Evolutionary conservation across 2,113 vertebrate genomes (phyloP).

Genomic region (Tyrannus savana): DNA sequence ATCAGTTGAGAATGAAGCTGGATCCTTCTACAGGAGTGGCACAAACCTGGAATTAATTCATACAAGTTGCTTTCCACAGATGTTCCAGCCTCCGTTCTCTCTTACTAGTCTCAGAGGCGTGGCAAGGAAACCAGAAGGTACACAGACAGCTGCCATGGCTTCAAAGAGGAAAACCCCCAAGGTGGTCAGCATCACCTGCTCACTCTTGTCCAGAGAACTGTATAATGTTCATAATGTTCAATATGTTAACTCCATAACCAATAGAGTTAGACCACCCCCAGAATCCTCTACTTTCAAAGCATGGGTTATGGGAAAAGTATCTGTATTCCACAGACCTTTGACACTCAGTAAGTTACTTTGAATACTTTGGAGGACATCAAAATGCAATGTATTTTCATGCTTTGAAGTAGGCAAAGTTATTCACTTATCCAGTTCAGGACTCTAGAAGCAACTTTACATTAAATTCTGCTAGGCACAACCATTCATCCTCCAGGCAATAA

Average conservation of each 20-base stretch:
- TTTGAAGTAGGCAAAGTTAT: background rate
- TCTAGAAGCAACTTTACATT: background rate
- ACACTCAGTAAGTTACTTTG: background rate
- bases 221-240: background rate
- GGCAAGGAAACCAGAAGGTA: background rate
- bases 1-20: constrained; percentile 21
- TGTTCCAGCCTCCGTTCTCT: background rate
- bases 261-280: background rate
- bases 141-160: background rate
- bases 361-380: background rate
- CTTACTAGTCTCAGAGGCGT: background rate
- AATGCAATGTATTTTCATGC: background rate
- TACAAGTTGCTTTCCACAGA: background rate
- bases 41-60: background rate
- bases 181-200: background rate
- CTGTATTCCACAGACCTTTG: background rate
- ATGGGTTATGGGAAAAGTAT: background rate
- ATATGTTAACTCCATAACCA: background rate
- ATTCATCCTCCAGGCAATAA: background rate
- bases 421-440: background rate
- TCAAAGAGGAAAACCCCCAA: background rate
- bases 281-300: background rate
- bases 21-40: background rate
- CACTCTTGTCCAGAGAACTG: background rate
- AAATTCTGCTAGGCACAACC: background rate